Base-by-base conservation (phyloP, 2,113 vertebrate species). In the Formicarius rufipectus region DNA sequence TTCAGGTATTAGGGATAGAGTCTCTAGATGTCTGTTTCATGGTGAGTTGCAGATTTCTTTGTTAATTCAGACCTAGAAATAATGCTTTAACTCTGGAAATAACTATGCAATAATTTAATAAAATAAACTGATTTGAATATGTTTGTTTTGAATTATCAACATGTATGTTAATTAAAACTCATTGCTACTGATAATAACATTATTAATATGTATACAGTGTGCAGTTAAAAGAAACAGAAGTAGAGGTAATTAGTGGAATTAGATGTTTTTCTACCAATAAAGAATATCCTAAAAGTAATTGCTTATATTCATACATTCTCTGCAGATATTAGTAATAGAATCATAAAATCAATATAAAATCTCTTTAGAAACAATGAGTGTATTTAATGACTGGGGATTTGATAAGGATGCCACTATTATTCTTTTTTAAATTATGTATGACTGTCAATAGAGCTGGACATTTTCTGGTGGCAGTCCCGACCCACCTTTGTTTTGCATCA, bases 241-340 rank as follows among this genome's bases (percentile, higher is more conserved):
- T 94, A 96, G 82, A 96, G 47, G 37, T 74, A 98, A 97, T 98
- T 97, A 97, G 86, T 95, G 45, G 62, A 97, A 97, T 96, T 97
- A 87, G 76, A 66, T 81, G 56, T 18, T 94, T 96, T 97, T 92
- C 73, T 97, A 90, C 27, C 0, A 2, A 93, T 81, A 95, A 96
- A 82, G 30, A 86, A 52, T 96, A 96, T 97, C 53, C 59, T 81
- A 94, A 95, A 90, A 67, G 22, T 96, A 97, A 97, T 95, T 98
- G 68, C 85, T 92, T 93, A 92, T 96, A 93, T 79, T 73, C 56
- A 33, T 74, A 63, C 64, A 90, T 80, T 97, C 82, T 93, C 44
- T 93, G 78, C 50, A 96, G 78, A 84, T 94, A 96, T 95, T 88
- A 81, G 92, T 97, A 97, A 97, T 79, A 91, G n/a, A 91, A 92